Evolutionary conservation across 2,888 invertebrate genomes (phyloP), one percentile per base, ranked within the genome.

Genomic region (Rhagonycha lutea): DNA sequence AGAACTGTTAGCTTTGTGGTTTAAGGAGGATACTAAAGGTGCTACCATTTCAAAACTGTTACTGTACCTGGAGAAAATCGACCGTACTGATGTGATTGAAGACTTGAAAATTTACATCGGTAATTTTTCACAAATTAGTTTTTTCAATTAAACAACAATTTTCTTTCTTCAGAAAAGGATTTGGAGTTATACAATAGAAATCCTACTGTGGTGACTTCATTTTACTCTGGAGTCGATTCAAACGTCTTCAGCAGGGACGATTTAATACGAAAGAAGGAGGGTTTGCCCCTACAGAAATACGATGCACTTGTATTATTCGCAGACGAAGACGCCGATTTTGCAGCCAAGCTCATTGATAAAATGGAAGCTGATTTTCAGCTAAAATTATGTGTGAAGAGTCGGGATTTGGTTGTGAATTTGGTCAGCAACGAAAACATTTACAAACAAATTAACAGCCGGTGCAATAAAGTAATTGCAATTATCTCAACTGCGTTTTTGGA

Each of bases 281-380:
- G 83, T 28, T 76, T 82, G 24, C 77, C 75, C n/a, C 86, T 91
- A 9, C 93, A 94, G 83, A 88, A 87, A 60, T 96, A 96, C 82
- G 94, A 96, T 87, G 96, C 95, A 0, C 95, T 94, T 84, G 91
- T 96, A 10, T 85, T 96, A 28, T 95, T 91, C 81, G 94, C 94
- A 0, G 92, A 93, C 63, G 93, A 93, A 77, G 96, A 96, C 84
- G 88, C 89, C 12, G 89, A 90, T 3, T 95, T 95, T 87, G 95
- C 93, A 0, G 89, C 90, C 0, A 88, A 92, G 81, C 88, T 95
- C 75, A 88, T 94, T 14, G 88, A 89, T 0, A 90, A 89, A 79
- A 90, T 95, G 88, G 93, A 92, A 83, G 86, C 85, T 18, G 89
- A 91, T 63, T 90, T 90, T 79, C 90, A 91, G 18, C 89, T 94